Evolutionary conservation across 1,140 invertebrate species (phyloP), one percentile per base, ranked within the genome.

Genomic region (Parapsyche elsis): DNA sequence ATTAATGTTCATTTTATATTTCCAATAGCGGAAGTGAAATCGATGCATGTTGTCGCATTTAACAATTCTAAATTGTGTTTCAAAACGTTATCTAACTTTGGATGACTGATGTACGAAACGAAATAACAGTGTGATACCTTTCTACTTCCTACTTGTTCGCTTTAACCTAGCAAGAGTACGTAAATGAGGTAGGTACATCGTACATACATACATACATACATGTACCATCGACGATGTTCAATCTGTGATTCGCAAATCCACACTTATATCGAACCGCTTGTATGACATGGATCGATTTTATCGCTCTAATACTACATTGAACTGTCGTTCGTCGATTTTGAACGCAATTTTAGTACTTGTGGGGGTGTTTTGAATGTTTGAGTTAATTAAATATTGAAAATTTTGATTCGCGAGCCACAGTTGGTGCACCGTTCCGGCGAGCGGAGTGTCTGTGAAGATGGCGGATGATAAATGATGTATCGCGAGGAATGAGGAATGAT

Each of bases 401-500:
- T 5, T 2, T 53, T 53, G 2, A 5, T 38, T 53, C 16, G 30
- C 45, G 38, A 73, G 38, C 38, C 71, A 46, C 45, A 10, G 71
- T 49, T 46, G 30, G 19, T 9, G n/a, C 12, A 49, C 16, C 71
- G 61, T 7, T 67, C 21, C 21, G 10, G 24, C 19, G 45, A 46
- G n/a, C 71, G 14, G 12, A 2, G 23, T 45, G 38, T 73, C 71
- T 45, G 71, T 57, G 77, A 76, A 82, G 81, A 82, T 78, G 81
- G 78, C 78, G 81, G 71, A 61, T 82, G 81, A 82, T 82, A 82
- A 82, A 82, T 82, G 81, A 82, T 80, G 77, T 82, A 80, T 79
- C 81, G 81, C 71, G 57, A 61, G 64, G 64, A 67, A 67, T 67
- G 64, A 70, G 64, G 30, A 75, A 75, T 44, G 73, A 67, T 74